Evolutionary conservation across 1,140 invertebrate species (phyloP).

Genomic region (Lepidurus arcticus): DNA sequence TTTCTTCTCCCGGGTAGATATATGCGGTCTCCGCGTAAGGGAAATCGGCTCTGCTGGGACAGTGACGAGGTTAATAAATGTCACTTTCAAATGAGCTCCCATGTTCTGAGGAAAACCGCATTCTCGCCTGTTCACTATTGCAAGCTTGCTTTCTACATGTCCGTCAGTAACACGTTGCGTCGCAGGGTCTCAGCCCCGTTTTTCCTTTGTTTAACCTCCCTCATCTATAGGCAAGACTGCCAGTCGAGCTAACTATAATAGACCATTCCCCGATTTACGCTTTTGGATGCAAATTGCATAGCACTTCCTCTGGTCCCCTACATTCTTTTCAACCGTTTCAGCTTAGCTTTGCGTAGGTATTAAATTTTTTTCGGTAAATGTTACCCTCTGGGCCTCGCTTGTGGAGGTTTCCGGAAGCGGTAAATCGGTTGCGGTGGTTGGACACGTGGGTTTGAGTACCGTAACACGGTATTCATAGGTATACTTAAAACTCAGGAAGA

Average conservation of each 20-base stretch:
- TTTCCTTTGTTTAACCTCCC: background rate
- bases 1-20: background rate
- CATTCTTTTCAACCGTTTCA: background rate
- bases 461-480: background rate
- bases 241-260: background rate
- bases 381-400: background rate
- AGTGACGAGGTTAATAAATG: constrained; percentile 15
- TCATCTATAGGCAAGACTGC: background rate
- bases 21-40: background rate
- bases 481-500: background rate
- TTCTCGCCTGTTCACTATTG: background rate
- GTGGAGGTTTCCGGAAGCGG: constrained; percentile 1
- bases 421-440: constrained; percentile 13
- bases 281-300: background rate
- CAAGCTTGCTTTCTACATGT: no score
- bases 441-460: constrained; percentile 13
- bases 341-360: background rate
- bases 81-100: background rate
- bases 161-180: no score
- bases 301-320: background rate
- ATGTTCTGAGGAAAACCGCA: constrained; percentile 9
- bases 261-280: background rate
- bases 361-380: background rate
- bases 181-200: background rate
- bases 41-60: constrained; percentile 1